Evolutionary conservation across 2,888 invertebrate species (phyloP), one percentile per base, ranked within the genome.

Genomic region (Zhuqinia jingwanae): DNA sequence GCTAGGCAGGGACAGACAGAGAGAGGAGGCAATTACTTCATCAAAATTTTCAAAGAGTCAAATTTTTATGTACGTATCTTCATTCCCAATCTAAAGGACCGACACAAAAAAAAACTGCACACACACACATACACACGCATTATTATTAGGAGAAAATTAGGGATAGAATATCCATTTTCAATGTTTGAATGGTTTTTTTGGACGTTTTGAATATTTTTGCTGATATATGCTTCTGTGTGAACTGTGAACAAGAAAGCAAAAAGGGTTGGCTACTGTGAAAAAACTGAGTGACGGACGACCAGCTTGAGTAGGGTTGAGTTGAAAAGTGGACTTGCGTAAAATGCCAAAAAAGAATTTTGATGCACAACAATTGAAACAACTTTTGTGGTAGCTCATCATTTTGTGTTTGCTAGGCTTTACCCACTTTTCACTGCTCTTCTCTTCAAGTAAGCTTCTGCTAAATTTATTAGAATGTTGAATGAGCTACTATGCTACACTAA

Each of bases 21-120:
- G 17, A 36, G 17, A 50, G 58, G 56, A 78, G 60, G 73, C 73
- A 85, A 85, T 85, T 85, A 85, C 85, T 85, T 85, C 75, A 79
- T 85, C 78, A 70, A 77, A n/a, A n/a, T n/a, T 22, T 65, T 65
- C 25, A 20, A 75, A 56, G 30, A 75, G 27, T 30, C 30, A 75
- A 75, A 27, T 53, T 75, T 75, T 75, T 53, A 53, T n/a, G n/a
- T n/a, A 10, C 53, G 30, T 56, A 53, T 78, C 78, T 78, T 27
- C 63, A 78, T 60, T 63, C 27, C n/a, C 45, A 60, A 78, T 60
- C 78, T 75, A 56, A 75, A 75, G 75, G 36, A 17, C 56, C 60
- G 60, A 42, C 45, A 77, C 53, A 45, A 6, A 75, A 2, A 13
- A 76, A 20, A 56, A 56, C 36, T 36, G 36, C 36, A 36, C 8